A percentile compares a stretch with the other conserved stretches of the same genome.
Conservation (phyloP, 1,140 invertebrate species). For the Drosophila takahashii region DNA sequence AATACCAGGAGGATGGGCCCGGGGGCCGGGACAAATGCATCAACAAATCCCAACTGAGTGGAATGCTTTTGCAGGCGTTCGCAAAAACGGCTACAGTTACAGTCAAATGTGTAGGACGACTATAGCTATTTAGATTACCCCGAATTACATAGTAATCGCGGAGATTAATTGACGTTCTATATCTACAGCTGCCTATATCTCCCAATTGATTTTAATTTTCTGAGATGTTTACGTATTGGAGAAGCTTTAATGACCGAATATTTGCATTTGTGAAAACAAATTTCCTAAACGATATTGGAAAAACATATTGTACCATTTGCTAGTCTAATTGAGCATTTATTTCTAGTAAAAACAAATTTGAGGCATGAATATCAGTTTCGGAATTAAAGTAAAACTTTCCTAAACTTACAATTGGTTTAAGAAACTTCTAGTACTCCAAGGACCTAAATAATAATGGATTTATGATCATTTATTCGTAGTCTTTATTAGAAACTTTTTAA, state of each 20-base stretch:
- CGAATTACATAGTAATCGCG: neutral
- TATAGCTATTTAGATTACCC: neutral
- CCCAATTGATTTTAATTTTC: neutral
- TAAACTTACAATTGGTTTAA: no score
- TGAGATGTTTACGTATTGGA: neutral
- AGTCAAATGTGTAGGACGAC: neutral
- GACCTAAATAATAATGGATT: neutral
- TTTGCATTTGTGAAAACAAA: neutral
- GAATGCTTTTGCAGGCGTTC: conserved; percentile 29
- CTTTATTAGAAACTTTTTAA: neutral
- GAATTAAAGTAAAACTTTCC: no score
- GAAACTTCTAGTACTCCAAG: no score
- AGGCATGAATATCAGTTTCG: no score
- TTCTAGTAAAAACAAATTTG: neutral
- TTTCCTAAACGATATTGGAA: neutral
- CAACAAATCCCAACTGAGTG: conserved; percentile 42
- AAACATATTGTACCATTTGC: conserved; percentile 12
- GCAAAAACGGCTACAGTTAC: conserved; percentile 15
- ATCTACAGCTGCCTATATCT: neutral
- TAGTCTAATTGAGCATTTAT: neutral
- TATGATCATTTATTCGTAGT: neutral
- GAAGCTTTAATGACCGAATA: neutral
- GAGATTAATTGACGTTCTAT: neutral
- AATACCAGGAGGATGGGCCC: neutral
- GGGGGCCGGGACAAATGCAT: conserved; percentile 12